phyloP scores from a whole-genome alignment of 2,797 vertebrate species.

The Typhlichthys subterraneus region DNA sequence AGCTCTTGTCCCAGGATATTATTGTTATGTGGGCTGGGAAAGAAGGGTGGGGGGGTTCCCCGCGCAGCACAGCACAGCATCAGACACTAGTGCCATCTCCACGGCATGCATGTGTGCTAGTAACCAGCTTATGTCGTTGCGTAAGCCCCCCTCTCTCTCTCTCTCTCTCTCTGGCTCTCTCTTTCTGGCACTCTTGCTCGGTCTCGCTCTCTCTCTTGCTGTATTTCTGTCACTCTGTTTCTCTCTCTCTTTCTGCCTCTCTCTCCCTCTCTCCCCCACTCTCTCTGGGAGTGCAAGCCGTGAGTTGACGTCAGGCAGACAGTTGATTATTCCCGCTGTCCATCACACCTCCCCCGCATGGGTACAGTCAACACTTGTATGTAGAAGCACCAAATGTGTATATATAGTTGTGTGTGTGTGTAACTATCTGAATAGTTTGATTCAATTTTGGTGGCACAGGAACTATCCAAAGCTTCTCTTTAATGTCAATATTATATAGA shows the following conservation, averaged over 20 bases:
- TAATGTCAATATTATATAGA: not conserved
- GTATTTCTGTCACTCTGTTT: too few species aligned
- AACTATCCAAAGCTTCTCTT: not conserved
- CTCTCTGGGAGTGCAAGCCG: slow-evolving; percentile 36
- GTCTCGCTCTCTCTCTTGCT: slow-evolving; percentile 22
- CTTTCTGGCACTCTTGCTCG: not conserved
- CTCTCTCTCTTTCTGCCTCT: too few species aligned
- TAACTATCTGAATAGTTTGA: too few species aligned
- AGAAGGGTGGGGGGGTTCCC: slow-evolving; percentile 14
- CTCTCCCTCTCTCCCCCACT: slow-evolving; percentile 23
- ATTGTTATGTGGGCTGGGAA: too few species aligned
- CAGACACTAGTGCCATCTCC: slow-evolving; percentile 68
- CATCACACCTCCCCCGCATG: slow-evolving; percentile 25
- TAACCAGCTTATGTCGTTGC: slow-evolving; percentile 60
- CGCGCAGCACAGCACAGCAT: slow-evolving; percentile 57
- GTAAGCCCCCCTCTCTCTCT: slow-evolving; percentile 2
- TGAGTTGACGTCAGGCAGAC: slow-evolving; percentile 32
- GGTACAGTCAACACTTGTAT: slow-evolving; percentile 6
- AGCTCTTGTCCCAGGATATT: slow-evolving; percentile 6
- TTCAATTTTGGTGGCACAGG: too few species aligned
- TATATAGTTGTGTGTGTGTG: not conserved
- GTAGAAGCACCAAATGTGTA: not conserved
- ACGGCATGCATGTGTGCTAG: slow-evolving; percentile 70
- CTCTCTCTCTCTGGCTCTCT: too few species aligned
- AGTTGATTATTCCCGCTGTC: slow-evolving; percentile 41